phyloP scores from a whole-genome alignment of 2,113 vertebrate genomes.

The Amblyornis subalaris region DNA sequence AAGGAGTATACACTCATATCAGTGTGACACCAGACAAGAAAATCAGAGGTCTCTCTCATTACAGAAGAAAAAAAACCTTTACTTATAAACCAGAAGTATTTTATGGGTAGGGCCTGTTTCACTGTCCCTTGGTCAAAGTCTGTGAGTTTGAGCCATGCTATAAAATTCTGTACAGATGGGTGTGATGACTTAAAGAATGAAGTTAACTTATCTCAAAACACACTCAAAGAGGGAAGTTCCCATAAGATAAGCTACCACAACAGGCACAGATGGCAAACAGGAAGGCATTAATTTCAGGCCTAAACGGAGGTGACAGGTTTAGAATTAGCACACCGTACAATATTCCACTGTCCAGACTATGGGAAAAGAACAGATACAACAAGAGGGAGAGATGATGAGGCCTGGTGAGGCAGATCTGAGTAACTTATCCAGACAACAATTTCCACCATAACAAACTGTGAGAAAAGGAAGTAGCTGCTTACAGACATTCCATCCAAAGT shows the following conservation, averaged over 20 bases:
- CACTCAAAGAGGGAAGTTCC: background rate
- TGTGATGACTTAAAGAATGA: background rate
- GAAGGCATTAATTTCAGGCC: background rate
- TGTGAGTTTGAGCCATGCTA: accelerated
- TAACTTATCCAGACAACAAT: background rate
- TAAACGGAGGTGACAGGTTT: background rate
- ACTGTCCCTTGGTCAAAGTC: background rate
- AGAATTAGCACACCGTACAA: background rate
- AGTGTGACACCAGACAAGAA: background rate
- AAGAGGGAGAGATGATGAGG: background rate
- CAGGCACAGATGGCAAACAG: background rate
- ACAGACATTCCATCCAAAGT: background rate
- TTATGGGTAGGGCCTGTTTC: background rate
- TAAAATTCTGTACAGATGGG: background rate
- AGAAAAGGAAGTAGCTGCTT: background rate
- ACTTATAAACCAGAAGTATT: background rate
- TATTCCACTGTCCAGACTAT: background rate
- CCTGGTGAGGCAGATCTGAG: background rate
- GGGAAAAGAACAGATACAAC: background rate
- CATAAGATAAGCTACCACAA: background rate
- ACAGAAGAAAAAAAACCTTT: background rate
- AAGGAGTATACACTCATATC: background rate
- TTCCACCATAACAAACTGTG: background rate
- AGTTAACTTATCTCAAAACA: background rate
- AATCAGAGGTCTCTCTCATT: background rate